A percentile compares a stretch with the other conserved stretches of the same genome.
These are phyloP conservation scores for Buphagus erythrorhynchus DNA, from an alignment of 2,797 vertebrate species.

Conservation along the genomic window DNA sequence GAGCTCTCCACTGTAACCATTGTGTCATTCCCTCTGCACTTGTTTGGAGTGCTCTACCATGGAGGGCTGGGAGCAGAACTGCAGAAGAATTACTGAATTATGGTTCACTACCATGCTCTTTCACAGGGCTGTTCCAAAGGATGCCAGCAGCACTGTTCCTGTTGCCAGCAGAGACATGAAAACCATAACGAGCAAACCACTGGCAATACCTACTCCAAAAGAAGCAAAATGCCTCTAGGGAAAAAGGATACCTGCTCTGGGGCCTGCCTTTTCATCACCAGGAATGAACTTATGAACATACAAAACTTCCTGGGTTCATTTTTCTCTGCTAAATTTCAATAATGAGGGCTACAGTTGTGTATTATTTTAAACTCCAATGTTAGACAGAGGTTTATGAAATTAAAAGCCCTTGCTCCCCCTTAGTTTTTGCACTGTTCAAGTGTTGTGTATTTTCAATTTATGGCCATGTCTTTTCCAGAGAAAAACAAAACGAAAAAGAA, in stretches of 20 bases:
- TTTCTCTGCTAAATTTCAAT: not conserved
- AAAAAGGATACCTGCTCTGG: not conserved
- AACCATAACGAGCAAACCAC: not conserved
- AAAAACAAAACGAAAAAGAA: not conserved
- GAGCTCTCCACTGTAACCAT: not conserved
- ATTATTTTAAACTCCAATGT: not conserved
- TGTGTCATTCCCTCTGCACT: not conserved
- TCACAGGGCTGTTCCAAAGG: not conserved
- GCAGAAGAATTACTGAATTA: not conserved
- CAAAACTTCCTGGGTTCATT: not conserved
- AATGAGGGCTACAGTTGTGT: not conserved
- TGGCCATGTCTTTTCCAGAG: not conserved
- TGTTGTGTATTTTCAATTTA: slow-evolving; percentile 2
- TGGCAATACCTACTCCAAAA: not conserved
- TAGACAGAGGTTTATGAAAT: not conserved
- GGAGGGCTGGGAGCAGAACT: not conserved
- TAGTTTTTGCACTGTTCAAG: not conserved
- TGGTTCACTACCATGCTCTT: not conserved
- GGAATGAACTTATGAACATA: not conserved
- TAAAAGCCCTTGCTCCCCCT: not conserved
- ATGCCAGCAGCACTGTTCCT: not conserved
- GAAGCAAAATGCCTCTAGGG: not conserved
- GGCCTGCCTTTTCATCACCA: not conserved
- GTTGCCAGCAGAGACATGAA: not conserved
- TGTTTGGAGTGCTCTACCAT: not conserved